phyloP scores from a whole-genome alignment of 2,797 vertebrate genomes.

The Sebastes dallii region DNA sequence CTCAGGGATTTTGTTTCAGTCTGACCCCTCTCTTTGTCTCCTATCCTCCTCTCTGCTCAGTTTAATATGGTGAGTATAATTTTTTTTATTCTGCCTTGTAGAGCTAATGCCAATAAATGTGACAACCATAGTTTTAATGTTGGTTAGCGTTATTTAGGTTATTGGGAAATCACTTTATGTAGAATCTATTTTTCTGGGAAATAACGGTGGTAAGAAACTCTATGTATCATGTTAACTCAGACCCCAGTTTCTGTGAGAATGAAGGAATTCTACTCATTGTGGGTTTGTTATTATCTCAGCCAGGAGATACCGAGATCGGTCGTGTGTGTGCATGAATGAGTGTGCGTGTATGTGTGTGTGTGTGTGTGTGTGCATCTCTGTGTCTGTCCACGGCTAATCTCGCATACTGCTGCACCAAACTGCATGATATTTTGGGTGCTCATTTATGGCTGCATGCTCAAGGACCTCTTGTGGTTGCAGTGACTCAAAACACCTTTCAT shows the following conservation, averaged over 20 bases:
- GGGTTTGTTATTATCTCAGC: no score
- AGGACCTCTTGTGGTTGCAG: no score
- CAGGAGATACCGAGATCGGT: no score
- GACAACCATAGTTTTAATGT: not conserved
- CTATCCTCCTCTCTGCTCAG: not conserved
- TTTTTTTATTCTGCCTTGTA: not conserved
- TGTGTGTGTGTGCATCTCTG: no score
- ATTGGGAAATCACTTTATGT: not conserved
- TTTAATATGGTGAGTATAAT: not conserved
- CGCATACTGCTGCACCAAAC: no score
- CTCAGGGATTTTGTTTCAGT: constrained; percentile 42
- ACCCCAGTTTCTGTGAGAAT: not conserved
- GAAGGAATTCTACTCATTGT: not conserved
- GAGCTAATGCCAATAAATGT: not conserved
- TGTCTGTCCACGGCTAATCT: no score
- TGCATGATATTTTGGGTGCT: no score
- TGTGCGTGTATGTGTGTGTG: no score
- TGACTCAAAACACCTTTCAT: no score
- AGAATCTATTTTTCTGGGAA: not conserved
- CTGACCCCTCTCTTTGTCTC: constrained; percentile 27
- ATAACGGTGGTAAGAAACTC: not conserved
- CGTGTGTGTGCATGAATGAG: no score
- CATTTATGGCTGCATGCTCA: no score
- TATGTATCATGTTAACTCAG: not conserved
- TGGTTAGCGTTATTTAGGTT: not conserved